Conservation (phyloP, 2,888 invertebrate species). For the Patella depressa region DNA sequence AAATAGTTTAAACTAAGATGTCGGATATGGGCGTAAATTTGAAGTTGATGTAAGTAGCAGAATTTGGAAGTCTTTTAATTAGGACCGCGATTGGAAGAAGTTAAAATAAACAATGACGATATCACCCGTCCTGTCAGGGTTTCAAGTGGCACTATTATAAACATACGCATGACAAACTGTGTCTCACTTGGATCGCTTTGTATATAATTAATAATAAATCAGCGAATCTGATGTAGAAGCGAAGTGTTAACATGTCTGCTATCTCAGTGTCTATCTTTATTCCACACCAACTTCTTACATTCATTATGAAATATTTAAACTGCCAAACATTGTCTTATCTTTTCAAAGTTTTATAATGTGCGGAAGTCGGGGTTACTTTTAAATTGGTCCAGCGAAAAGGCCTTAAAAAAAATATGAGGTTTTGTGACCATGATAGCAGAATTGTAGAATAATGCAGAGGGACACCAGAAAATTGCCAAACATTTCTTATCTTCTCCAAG, state of each 20-base stretch:
- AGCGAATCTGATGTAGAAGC: neutral
- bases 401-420: too few species aligned
- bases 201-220: neutral
- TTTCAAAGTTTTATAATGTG: neutral
- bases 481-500: neutral
- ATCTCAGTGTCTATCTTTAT: too few species aligned
- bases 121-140: neutral
- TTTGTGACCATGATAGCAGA: too few species aligned
- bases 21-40: conserved; percentile 4
- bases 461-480: too few species aligned
- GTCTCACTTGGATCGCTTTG: neutral
- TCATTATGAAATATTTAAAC: too few species aligned
- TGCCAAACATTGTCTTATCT: too few species aligned
- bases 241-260: conserved; percentile 3
- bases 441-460: too few species aligned
- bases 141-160: neutral
- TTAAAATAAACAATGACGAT: neutral
- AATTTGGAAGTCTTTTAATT: conserved; percentile 8
- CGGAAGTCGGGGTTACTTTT: neutral
- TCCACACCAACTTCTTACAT: too few species aligned
- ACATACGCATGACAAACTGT: neutral
- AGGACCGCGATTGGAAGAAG: neutral
- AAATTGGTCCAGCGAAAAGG: too few species aligned
- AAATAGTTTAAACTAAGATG: conserved; percentile 9
- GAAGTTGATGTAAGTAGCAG: neutral